These are phyloP conservation scores for Plutella xylostella DNA, from an alignment of 2,888 invertebrate species.

Conservation along the genomic window DNA sequence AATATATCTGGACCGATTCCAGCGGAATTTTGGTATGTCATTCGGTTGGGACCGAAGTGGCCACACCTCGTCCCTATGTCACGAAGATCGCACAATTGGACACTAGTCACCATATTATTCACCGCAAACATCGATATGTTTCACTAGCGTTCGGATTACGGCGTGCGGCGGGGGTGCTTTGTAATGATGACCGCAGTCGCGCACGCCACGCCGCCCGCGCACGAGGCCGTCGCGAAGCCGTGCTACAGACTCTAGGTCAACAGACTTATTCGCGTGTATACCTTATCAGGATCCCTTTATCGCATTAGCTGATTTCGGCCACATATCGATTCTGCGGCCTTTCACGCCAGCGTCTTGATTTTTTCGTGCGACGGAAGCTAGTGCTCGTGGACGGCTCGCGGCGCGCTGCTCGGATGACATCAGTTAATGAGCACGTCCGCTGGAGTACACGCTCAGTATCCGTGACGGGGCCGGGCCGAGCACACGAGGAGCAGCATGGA, in stretches of 20 bases:
- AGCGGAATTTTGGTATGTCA: conserved; percentile 44
- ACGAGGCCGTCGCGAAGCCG: conserved; percentile 57
- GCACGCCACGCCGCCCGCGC: conserved; percentile 55
- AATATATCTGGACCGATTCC: conserved; percentile 52
- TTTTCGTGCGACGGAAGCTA: conserved; percentile 43
- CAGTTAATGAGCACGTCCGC: conserved; percentile 65
- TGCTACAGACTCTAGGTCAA: conserved; percentile 57
- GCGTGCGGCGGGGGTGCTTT: conserved; percentile 43
- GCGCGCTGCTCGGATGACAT: conserved; percentile 60
- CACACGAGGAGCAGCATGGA: conserved; percentile 64
- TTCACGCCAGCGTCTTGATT: conserved; percentile 45
- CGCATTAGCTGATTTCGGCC: conserved; percentile 63
- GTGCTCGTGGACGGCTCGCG: conserved; percentile 1
- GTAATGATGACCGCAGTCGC: conserved; percentile 56
- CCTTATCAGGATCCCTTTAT: conserved; percentile 64
- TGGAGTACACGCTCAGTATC: conserved; percentile 62
- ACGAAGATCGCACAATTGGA: conserved; percentile 35
- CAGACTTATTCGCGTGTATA: conserved; percentile 60
- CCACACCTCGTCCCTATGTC: neutral
- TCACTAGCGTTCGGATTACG: conserved; percentile 57
- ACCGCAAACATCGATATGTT: conserved; percentile 64
- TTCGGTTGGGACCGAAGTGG: conserved; percentile 20
- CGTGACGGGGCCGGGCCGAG: conserved; percentile 55
- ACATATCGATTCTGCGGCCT: conserved; percentile 47
- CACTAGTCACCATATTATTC: conserved; percentile 42